These are phyloP conservation scores for Drosophila atroscutellata DNA, from an alignment of 2,888 invertebrate species.

Conservation along the genomic window DNA sequence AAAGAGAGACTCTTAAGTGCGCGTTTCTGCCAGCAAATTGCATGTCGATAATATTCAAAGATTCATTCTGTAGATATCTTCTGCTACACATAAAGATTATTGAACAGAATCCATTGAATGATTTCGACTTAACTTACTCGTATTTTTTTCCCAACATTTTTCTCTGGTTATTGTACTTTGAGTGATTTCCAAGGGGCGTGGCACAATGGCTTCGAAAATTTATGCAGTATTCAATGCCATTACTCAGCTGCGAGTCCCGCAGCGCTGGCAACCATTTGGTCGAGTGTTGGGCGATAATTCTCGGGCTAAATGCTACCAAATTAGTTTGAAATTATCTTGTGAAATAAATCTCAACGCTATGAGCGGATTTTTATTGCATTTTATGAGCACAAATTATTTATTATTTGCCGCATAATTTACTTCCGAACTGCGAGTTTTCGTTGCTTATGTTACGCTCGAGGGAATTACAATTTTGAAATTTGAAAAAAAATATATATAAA, in stretches of 20 bases:
- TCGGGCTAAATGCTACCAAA: slow-evolving; percentile 77
- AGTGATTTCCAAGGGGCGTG: slow-evolving; percentile 70
- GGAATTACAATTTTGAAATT: slow-evolving; percentile 25
- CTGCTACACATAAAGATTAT: background rate
- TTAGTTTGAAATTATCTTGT: slow-evolving; percentile 74
- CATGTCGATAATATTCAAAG: background rate
- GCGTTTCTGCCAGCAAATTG: background rate
- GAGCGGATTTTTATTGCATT: slow-evolving; percentile 72
- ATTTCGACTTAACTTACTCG: background rate
- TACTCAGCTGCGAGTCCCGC: slow-evolving; percentile 67
- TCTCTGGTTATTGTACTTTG: slow-evolving; percentile 47
- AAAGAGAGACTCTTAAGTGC: background rate
- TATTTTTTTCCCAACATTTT: slow-evolving; percentile 13
- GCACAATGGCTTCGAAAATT: slow-evolving; percentile 48
- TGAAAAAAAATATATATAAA: background rate
- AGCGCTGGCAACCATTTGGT: slow-evolving; percentile 30
- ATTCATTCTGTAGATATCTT: background rate
- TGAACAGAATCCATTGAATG: background rate
- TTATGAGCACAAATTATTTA: slow-evolving; percentile 78
- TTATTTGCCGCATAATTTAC: slow-evolving; percentile 75
- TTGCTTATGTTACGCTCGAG: slow-evolving; percentile 42
- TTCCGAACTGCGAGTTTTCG: slow-evolving; percentile 71
- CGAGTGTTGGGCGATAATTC: slow-evolving; percentile 59
- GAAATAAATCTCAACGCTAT: slow-evolving; percentile 70
- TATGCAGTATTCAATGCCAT: slow-evolving; percentile 79